These are phyloP conservation scores for Akabosia matsudoensis DNA, from an alignment of 1,140 invertebrate genomes.

Conservation along the genomic window DNA sequence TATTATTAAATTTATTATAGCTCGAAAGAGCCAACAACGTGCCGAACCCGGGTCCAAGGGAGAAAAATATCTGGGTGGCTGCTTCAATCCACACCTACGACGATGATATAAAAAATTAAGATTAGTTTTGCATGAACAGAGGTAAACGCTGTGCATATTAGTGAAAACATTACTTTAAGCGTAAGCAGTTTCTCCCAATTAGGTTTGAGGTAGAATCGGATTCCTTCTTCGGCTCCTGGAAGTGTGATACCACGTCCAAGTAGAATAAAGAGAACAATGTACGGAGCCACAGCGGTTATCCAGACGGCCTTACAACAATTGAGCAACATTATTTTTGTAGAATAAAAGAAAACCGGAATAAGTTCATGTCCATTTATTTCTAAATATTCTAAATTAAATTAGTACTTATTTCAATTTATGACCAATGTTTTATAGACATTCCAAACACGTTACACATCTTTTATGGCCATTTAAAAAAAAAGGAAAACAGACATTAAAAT, in stretches of 20 bases:
- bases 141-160: too few species aligned
- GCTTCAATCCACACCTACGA: constrained; percentile 93
- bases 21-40: constrained; percentile 89
- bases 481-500: too few species aligned
- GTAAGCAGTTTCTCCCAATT: constrained; percentile 84
- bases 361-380: too few species aligned
- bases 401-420: too few species aligned
- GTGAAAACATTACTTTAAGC: constrained; percentile 72
- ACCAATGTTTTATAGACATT: too few species aligned
- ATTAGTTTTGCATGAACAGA: not conserved
- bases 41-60: constrained; percentile 93
- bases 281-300: constrained; percentile 91
- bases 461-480: too few species aligned
- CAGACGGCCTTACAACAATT: constrained; percentile 84
- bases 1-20: constrained; percentile 97
- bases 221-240: constrained; percentile 83
- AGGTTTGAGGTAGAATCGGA: constrained; percentile 90
- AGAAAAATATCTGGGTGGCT: constrained; percentile 97
- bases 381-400: too few species aligned
- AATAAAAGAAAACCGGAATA: not conserved
- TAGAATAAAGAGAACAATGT: constrained; percentile 86
- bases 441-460: too few species aligned
- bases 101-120: not conserved
- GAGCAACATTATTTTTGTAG: too few species aligned
- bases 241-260: constrained; percentile 82